phyloP scores from a whole-genome alignment of 2,888 invertebrate genomes.

The Autographa pulchrina region DNA sequence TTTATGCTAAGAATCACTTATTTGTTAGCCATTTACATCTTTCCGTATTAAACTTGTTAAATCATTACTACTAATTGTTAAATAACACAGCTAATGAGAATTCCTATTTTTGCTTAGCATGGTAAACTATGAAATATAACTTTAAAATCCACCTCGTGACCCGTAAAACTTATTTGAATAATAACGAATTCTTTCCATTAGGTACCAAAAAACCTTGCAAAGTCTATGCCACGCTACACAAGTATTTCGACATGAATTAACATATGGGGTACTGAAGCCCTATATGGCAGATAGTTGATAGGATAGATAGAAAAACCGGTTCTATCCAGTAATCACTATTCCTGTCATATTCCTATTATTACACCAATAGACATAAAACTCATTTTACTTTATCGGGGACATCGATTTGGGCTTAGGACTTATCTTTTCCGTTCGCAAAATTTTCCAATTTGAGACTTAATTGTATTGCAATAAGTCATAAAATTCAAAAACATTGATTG shows the following conservation, averaged over 20 bases:
- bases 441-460: background rate
- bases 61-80: background rate
- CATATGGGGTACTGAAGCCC: background rate
- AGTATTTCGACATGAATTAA: conserved; percentile 9
- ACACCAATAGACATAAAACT: background rate
- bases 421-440: background rate
- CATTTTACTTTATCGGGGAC: background rate
- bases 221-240: conserved; percentile 46
- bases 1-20: conserved; percentile 6
- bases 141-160: conserved; percentile 13
- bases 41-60: background rate
- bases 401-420: conserved; percentile 4
- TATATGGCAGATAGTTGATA: conserved; percentile 1
- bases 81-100: conserved; percentile 18
- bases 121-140: conserved; percentile 18
- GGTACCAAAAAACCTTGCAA: conserved; percentile 31
- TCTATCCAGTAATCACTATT: background rate
- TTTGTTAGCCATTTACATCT: background rate
- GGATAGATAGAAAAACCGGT: background rate
- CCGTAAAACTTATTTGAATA: conserved; percentile 22
- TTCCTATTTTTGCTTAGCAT: background rate
- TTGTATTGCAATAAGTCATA: background rate
- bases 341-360: background rate
- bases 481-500: background rate
- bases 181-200: conserved; percentile 38